Evolutionary conservation across 2,888 invertebrate genomes (phyloP).

Genomic region (Agrenia bidenticulata): DNA sequence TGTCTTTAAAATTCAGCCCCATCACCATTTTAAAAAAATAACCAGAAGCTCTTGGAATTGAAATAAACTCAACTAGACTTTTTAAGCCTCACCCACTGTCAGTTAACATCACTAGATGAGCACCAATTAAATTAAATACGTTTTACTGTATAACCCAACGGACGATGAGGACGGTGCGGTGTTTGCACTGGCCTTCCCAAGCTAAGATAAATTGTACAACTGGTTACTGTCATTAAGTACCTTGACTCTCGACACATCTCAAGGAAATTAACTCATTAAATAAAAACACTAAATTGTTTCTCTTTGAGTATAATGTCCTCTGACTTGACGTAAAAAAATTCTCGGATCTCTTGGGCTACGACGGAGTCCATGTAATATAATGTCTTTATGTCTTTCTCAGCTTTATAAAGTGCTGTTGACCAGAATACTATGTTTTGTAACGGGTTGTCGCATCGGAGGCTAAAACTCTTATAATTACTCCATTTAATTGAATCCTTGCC

Average conservation of each 20-base stretch:
- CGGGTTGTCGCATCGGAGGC: slow-evolving; percentile 5
- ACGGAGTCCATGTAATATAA: too few species aligned
- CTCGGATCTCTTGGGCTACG: too few species aligned
- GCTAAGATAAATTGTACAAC: slow-evolving; percentile 4
- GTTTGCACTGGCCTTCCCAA: not conserved
- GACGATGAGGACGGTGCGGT: too few species aligned
- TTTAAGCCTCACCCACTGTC: not conserved
- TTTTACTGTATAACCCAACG: not conserved
- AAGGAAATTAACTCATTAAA: slow-evolving; percentile 19
- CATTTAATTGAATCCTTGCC: slow-evolving; percentile 14
- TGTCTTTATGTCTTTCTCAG: too few species aligned
- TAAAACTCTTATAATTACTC: slow-evolving; percentile 17
- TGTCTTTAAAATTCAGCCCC: too few species aligned
- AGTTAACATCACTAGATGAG: slow-evolving; percentile 4
- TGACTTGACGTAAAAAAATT: too few species aligned
- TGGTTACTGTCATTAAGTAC: not conserved
- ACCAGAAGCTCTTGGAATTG: too few species aligned
- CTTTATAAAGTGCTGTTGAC: too few species aligned
- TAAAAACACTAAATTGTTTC: slow-evolving; percentile 19
- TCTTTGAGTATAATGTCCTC: not conserved
- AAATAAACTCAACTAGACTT: too few species aligned
- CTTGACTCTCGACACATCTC: slow-evolving; percentile 15
- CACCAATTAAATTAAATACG: slow-evolving; percentile 13
- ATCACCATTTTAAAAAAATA: too few species aligned
- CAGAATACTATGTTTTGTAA: not conserved